Percentiles rank a stretch among this genome's conserved stretches.
These are phyloP conservation scores for Malacoctenus gilli DNA, from an alignment of 2,797 vertebrate species.

Conservation along the genomic window DNA sequence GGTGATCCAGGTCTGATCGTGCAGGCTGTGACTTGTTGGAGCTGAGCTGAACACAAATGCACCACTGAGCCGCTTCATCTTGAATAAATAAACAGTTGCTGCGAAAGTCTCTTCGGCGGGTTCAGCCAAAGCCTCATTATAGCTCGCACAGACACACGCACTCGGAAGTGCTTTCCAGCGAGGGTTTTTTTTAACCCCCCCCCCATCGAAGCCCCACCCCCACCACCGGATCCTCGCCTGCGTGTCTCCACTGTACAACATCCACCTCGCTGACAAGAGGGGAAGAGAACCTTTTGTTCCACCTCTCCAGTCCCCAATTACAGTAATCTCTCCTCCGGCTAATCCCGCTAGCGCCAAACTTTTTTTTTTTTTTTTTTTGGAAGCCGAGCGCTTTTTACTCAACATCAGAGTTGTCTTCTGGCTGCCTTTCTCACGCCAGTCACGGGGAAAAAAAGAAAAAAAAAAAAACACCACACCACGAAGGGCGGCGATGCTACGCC, in stretches of 20 bases:
- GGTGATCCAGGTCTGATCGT: too few species aligned
- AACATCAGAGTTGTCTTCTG: conserved; percentile 69
- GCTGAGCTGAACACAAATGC: background rate
- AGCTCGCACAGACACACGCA: background rate
- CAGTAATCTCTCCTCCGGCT: conserved; percentile 68
- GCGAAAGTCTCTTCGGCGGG: background rate
- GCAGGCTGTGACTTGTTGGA: background rate
- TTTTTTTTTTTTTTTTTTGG: too few species aligned
- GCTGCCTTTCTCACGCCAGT: conserved; percentile 22
- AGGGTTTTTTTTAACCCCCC: conserved; percentile 17
- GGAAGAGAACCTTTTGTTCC: conserved; percentile 71
- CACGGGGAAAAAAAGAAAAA: too few species aligned
- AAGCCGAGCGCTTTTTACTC: conserved; percentile 54
- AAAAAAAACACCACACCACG: too few species aligned
- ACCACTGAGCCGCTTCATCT: conserved; percentile 18
- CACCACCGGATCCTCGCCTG: too few species aligned
- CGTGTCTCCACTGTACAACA: conserved; percentile 31
- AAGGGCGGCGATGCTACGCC: conserved; percentile 27
- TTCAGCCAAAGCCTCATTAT: background rate
- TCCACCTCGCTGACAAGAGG: conserved; percentile 48
- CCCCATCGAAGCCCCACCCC: background rate
- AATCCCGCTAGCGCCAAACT: conserved; percentile 61
- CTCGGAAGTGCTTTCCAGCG: conserved; percentile 1
- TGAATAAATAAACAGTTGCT: conserved; percentile 12
- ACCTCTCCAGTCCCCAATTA: conserved; percentile 70